Evolutionary conservation across 2,797 vertebrate genomes (phyloP).

Genomic region (Enteromius paludinosus): DNA sequence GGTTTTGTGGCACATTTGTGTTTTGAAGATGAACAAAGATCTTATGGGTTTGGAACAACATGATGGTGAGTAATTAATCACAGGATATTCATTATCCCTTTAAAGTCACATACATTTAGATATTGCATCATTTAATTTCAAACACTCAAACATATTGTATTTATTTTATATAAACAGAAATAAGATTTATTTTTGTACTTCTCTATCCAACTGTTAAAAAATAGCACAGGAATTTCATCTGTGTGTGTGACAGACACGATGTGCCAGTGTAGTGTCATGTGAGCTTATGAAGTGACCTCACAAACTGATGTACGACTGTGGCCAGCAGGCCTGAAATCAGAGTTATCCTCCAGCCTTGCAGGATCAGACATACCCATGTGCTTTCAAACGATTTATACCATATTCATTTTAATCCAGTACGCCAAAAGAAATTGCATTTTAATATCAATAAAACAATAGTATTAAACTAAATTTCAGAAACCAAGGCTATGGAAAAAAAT

Average conservation of each 20-base stretch:
- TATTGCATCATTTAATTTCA: background rate
- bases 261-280: slow-evolving; percentile 23
- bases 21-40: background rate
- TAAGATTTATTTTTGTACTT: background rate
- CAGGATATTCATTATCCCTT: background rate
- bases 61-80: background rate
- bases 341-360: background rate
- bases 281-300: slow-evolving; percentile 36
- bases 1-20: background rate
- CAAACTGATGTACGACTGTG: slow-evolving; percentile 35
- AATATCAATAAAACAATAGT: background rate
- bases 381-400: slow-evolving; percentile 16
- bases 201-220: background rate
- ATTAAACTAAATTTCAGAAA: background rate
- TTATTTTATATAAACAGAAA: background rate
- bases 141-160: background rate
- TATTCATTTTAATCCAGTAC: background rate
- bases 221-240: background rate
- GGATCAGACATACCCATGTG: slow-evolving; percentile 1
- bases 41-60: background rate
- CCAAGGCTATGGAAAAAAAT: background rate
- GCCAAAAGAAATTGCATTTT: background rate
- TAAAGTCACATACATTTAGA: background rate
- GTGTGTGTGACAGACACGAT: background rate
- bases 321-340: slow-evolving; percentile 19